phyloP scores from a whole-genome alignment of 2,888 invertebrate genomes.

The Eupithecia pulchellata region DNA sequence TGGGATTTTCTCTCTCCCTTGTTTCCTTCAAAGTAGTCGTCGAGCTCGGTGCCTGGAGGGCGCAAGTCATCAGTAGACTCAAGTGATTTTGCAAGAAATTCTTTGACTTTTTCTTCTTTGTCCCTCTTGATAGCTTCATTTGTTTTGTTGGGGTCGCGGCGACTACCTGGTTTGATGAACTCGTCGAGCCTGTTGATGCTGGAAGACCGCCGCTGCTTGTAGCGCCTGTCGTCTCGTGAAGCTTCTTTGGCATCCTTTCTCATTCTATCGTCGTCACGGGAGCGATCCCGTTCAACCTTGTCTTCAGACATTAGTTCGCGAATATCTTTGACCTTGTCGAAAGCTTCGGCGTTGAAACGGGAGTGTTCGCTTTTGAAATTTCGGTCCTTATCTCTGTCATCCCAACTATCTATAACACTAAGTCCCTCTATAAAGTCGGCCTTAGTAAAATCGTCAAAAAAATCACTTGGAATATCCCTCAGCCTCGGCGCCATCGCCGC shows the following conservation, averaged over 20 bases:
- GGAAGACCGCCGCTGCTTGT: slow-evolving; percentile 40
- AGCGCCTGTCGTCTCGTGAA: slow-evolving; percentile 21
- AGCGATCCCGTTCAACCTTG: slow-evolving; percentile 2
- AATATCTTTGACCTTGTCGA: slow-evolving; percentile 65
- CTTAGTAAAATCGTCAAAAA: slow-evolving; percentile 78
- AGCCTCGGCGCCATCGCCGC: slow-evolving; percentile 47
- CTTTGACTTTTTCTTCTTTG: slow-evolving; percentile 78
- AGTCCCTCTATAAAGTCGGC: slow-evolving; percentile 80
- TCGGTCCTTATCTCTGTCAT: slow-evolving; percentile 54
- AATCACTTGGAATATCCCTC: slow-evolving; percentile 81
- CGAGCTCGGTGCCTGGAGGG: slow-evolving; percentile 79
- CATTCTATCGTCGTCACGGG: slow-evolving; percentile 26
- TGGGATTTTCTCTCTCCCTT: slow-evolving; percentile 48
- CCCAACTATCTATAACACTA: slow-evolving; percentile 80
- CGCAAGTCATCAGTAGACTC: slow-evolving; percentile 70
- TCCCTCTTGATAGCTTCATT: slow-evolving; percentile 76
- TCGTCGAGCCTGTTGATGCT: slow-evolving; percentile 58
- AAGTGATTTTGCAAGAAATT: slow-evolving; percentile 72
- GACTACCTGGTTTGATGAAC: slow-evolving; percentile 75
- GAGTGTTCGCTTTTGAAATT: slow-evolving; percentile 39
- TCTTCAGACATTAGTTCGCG: slow-evolving; percentile 61
- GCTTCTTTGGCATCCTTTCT: slow-evolving; percentile 26
- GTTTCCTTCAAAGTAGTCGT: slow-evolving; percentile 67
- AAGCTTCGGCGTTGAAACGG: slow-evolving; percentile 53
- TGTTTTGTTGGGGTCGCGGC: slow-evolving; percentile 77